Base-by-base conservation (phyloP, 2,113 vertebrate species). In the Pristiophorus japonicus region DNA sequence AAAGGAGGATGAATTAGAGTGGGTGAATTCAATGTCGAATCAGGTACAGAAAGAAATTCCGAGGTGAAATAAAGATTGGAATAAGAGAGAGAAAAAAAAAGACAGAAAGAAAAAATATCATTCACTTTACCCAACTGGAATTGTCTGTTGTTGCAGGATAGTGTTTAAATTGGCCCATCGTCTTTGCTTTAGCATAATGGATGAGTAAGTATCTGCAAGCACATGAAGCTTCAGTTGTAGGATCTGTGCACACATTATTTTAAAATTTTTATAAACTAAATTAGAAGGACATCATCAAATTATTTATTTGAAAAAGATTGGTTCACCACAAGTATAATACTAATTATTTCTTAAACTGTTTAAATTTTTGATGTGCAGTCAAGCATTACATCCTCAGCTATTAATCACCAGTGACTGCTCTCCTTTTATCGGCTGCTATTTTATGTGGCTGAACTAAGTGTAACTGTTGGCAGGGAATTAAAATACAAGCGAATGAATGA, bases 271-370 rank as follows among this genome's bases (percentile, higher is more conserved):
- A 5, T 47, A 51, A 47, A 47, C 65, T 70, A 94, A 42, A 70
- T 70, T 45, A 70, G 93, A 65, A 92, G 59, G 24, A 70, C 66
- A 51, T 47, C 92, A 51, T 70, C 65, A 67, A 94, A 47, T 94
- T 96, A 45, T 96, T 97, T 96, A 96, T 94, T 94, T 94, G 95
- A 95, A 96, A 96, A 96, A 67, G n/a, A 84, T 94, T 96, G 95
- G 95, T 96, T 96, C 96, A 96, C 97, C 96, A 96, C 96, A 97
- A 95, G 97, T 84, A 38, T 96, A 96, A 95, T 95, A 96, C 96
- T 96, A 96, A 96, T 97, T 96, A 97, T 97, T 97, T 97, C 96
- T 96, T 97, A 97, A 97, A 96, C 96, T 96, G 96, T 96, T 96
- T 95, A 90, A 0, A 78, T 96, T 96, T 96, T 96, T 96, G 95